Conservation (phyloP, 2,888 invertebrate species). For the Phalera bucephala region DNA sequence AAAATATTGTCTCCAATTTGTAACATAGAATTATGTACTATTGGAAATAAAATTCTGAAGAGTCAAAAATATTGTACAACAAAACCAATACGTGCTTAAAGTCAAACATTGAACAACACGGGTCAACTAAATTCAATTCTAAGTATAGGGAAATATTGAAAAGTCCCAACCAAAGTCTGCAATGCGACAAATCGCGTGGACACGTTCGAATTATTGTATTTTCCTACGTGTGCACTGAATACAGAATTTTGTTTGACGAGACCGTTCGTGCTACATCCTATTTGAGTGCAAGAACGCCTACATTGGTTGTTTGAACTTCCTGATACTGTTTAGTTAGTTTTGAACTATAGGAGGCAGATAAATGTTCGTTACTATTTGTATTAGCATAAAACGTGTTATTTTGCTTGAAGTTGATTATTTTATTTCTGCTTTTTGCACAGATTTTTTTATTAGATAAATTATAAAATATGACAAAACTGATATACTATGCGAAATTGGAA, state of each 20-base stretch:
- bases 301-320: conserved; percentile 30
- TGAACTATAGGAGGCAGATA: conserved; percentile 25
- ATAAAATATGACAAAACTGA: too few species aligned
- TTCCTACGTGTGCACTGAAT: conserved; percentile 50
- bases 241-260: conserved; percentile 56
- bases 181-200: conserved; percentile 74
- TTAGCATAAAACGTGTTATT: too few species aligned
- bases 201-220: conserved; percentile 71
- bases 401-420: too few species aligned
- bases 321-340: conserved; percentile 43
- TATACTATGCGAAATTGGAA: too few species aligned
- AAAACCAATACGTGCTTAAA: conserved; percentile 17
- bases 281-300: conserved; percentile 38
- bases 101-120: conserved; percentile 31
- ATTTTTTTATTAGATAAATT: too few species aligned
- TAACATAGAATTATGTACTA: too few species aligned
- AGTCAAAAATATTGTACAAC: too few species aligned
- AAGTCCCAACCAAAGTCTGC: conserved; percentile 57
- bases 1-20: too few species aligned
- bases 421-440: too few species aligned
- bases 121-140: conserved; percentile 37
- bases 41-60: too few species aligned
- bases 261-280: conserved; percentile 43
- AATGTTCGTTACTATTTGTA: conserved; percentile 25
- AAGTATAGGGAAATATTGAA: conserved; percentile 53